Evolutionary conservation across 1,140 invertebrate genomes (phyloP).

Genomic region (Globodera ellingtonae): DNA sequence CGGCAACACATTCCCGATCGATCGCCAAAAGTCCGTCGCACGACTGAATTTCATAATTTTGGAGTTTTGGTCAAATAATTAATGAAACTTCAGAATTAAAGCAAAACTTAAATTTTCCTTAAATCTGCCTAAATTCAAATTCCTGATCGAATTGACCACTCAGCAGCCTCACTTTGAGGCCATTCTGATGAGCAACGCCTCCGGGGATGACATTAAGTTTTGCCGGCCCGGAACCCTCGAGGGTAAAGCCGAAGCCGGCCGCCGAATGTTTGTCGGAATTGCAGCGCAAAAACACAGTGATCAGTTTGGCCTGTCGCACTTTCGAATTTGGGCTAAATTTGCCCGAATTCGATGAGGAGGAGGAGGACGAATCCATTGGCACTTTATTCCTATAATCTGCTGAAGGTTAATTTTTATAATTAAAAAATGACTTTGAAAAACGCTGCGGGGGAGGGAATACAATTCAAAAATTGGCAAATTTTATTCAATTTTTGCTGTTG

Average conservation of each 20-base stretch:
- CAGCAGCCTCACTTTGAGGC: neutral
- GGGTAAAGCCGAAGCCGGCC: neutral
- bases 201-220: neutral
- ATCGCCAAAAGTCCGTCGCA: constrained; percentile 21
- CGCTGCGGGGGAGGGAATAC: too few relatives aligned
- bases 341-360: neutral
- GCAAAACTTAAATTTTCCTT: too few relatives aligned
- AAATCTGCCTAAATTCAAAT: neutral
- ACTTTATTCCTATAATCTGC: too few relatives aligned
- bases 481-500: too few relatives aligned
- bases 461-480: too few relatives aligned
- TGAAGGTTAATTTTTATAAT: too few relatives aligned
- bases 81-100: too few relatives aligned
- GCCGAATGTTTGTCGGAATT: neutral
- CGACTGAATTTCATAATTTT: neutral
- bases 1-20: neutral
- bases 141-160: neutral
- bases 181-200: constrained; percentile 16
- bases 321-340: too few relatives aligned
- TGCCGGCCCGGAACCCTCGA: constrained; percentile 9
- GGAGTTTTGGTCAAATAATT: neutral
- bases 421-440: too few relatives aligned
- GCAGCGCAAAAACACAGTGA: neutral
- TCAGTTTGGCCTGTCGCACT: neutral
- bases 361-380: too few relatives aligned